Evolutionary conservation across 2,797 vertebrate genomes (phyloP).

Genomic region (Pterois miles): DNA sequence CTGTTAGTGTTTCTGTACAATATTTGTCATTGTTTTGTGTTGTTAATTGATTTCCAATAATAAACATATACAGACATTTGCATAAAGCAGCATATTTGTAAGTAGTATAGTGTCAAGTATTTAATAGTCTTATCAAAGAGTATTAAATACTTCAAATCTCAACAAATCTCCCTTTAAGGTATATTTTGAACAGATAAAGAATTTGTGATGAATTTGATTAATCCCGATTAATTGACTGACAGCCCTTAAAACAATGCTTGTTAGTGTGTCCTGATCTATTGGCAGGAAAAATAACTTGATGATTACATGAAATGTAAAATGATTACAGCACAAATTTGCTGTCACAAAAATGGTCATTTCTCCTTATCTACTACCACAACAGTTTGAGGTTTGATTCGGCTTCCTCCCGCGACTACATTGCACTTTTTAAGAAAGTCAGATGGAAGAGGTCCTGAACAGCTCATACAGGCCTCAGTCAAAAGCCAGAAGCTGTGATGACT

Average conservation of each 20-base stretch:
- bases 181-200: too few species aligned
- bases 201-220: rapidly evolving
- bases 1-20: too few species aligned
- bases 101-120: too few species aligned
- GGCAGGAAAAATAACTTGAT: too few species aligned
- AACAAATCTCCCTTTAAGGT: too few species aligned
- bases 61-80: too few species aligned
- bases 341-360: neutral
- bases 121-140: too few species aligned
- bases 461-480: neutral
- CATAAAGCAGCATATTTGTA: too few species aligned
- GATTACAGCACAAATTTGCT: neutral
- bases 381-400: neutral
- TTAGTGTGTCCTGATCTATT: neutral
- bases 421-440: neutral
- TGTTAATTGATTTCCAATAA: too few species aligned
- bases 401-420: neutral
- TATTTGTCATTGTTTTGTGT: too few species aligned
- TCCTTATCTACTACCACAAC: neutral
- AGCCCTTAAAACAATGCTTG: neutral
- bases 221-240: rapidly evolving
- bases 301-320: too few species aligned
- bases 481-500: neutral
- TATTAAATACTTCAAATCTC: too few species aligned
- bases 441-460: neutral